Base-by-base conservation (phyloP, 2,797 vertebrate species). In the Naso thynnoides region DNA sequence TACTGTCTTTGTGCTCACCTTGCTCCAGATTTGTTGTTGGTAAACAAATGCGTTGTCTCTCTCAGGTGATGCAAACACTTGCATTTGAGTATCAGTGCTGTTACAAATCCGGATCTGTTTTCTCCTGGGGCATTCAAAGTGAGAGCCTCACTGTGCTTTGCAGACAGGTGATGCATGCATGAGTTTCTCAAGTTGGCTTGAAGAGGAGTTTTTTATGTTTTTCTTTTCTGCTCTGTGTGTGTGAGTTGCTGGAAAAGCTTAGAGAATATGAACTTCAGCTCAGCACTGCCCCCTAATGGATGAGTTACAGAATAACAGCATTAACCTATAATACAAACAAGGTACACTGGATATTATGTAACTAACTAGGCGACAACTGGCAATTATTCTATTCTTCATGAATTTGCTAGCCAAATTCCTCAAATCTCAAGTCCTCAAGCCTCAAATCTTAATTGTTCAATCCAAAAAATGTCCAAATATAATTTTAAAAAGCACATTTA, bases 251-350 rank as follows among this genome's bases (percentile, higher is more conserved):
- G 3, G 24, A 48, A 7, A 27, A 52, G 53, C 15, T 6, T 7
- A 14, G 26, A 60, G 16, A 19, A 45, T 5, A 8, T 61, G 45
- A 36, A 70, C 24, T 39, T 48, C 64, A 81, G 86, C 93, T 85
- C 91, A 93, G 77, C 85, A 90, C 69, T 89, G 94, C 95, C 95
- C 93, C 91, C 95, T 94, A 2, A 88, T 90, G 95, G 90, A 63
- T 55, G 38, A 21, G 42, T 41, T 6, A 21, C 5, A 23, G 56
- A 78, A 89, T 61, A 82, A 72, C 85, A 89, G 19, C 65, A 33
- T 16, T 5, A 41, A 49, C 14, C 26, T 45, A 36, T 3, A 36
- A 36, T 36, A 36, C 33, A 1, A 36, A 10, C 33, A 23, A 6
- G 16, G 10, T 49, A 9, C 3, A 6, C 10, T 10, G 10, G 1